Evolutionary conservation across 92 coral and sea anemone species (phyloP), one percentile per base, ranked within the genome.

Genomic region (Porites evermanni): DNA sequence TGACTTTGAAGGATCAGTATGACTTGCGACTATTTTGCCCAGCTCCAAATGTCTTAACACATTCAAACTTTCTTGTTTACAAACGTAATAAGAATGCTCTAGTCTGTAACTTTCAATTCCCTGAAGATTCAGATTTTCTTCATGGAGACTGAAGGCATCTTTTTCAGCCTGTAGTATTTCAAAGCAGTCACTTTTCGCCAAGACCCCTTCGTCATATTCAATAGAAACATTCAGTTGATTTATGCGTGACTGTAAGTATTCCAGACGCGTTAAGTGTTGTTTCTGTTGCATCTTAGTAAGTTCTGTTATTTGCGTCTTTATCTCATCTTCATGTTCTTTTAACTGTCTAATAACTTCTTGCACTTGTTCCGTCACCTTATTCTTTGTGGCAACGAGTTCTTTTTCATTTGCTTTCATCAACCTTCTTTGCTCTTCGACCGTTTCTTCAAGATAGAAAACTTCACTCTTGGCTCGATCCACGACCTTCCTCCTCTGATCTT

Each of bases 1-100:
- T 17, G 81, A 61, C 47, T 63, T 6, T 18, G 81, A 78, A 47
- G 47, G 58, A 38, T 78, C 81, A 61, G 81, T 78, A 32, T 32
- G 1, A 64, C 52, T 63, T 16, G 44, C 69, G 6, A 78, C 21
- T 21, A 29, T 61, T 64, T 61, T 52, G 64, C 52, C 54, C 24
- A 26, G 75, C 17, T 12, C 16, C 53, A 70, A 38, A 10, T 47
- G 52, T 9, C 47, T 44, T 17, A 44, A 38, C 16, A 38, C 24
- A 14, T 52, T 51, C 78, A 9, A 50, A 73, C 61, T 52, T 47
- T 61, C 16, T 8, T 73, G 26, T 6, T 73, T 73, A 44, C 4
- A 51, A 51, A 52, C 61, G n/a, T n/a, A 73, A 73, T 73, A 9
- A 19, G 53, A 13, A 73, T 73, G 78, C 61, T 14, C 6, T 8